Percentiles rank a stretch among this genome's conserved stretches.
Conservation (phyloP, 2,888 invertebrate genomes). For the Aromia moschata region DNA sequence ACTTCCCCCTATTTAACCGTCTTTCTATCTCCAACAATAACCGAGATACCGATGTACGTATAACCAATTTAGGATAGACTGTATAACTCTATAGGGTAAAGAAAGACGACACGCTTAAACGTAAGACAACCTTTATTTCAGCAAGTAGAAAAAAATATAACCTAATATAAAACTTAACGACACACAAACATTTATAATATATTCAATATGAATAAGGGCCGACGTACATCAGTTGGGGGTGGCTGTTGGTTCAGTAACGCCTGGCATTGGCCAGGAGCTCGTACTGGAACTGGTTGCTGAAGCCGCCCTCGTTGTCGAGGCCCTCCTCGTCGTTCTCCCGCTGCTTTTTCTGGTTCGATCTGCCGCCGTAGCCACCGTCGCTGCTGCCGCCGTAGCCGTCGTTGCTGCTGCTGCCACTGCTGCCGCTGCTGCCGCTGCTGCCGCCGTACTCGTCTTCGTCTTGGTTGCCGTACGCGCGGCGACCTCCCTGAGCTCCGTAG, state of each 20-base stretch:
- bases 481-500: not conserved
- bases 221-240: not conserved
- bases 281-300: not conserved
- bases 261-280: not conserved
- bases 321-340: not conserved
- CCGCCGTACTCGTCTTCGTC: not conserved
- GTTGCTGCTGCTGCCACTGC: not conserved
- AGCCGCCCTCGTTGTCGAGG: not conserved
- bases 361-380: not conserved
- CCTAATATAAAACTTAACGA: too few species aligned
- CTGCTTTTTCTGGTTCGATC: not conserved
- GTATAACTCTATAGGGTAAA: too few species aligned
- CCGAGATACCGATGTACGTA: too few species aligned
- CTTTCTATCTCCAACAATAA: too few species aligned
- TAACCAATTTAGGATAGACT: too few species aligned
- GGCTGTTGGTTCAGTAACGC: not conserved
- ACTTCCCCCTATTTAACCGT: too few species aligned
- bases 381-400: not conserved
- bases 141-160: slow-evolving; percentile 1
- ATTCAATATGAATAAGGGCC: not conserved
- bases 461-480: not conserved
- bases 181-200: not conserved
- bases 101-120: too few species aligned
- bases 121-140: slow-evolving; percentile 7
- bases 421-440: not conserved